A percentile compares a stretch with the other conserved stretches of the same genome.
Conservation (phyloP, 2,888 invertebrate genomes). For the Chrysodeixis includens region DNA sequence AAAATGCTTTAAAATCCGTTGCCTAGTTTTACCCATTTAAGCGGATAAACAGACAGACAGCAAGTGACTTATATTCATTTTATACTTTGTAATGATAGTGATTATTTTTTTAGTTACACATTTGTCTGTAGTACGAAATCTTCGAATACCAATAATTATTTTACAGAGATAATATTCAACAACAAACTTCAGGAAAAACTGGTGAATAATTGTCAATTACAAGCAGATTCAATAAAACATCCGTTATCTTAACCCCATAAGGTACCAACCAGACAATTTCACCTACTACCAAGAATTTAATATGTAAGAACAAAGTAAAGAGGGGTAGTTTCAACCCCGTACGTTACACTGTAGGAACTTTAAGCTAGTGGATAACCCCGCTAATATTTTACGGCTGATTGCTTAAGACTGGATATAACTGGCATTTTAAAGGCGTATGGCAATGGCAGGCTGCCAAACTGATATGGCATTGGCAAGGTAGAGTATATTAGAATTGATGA, state of each 20-base stretch:
- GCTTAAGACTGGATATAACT: constrained; percentile 47
- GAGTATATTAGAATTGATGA: constrained; percentile 42
- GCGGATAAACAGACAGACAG: too few relatives aligned
- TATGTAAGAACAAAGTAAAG: neutral
- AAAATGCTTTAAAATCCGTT: too few relatives aligned
- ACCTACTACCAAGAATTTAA: neutral
- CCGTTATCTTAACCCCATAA: neutral
- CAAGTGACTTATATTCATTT: too few relatives aligned
- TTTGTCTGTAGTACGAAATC: too few relatives aligned
- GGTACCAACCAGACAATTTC: neutral
- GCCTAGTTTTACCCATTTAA: too few relatives aligned
- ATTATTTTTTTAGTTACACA: too few relatives aligned
- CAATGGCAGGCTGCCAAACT: constrained; percentile 48
- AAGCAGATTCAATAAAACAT: neutral
- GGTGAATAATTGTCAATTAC: too few relatives aligned
- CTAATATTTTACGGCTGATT: constrained; percentile 45
- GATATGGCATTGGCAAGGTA: constrained; percentile 43
- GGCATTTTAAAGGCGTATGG: constrained; percentile 45
- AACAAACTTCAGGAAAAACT: too few relatives aligned
- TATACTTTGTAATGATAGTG: too few relatives aligned
- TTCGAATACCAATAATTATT: too few relatives aligned
- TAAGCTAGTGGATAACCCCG: constrained; percentile 29
- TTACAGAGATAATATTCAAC: too few relatives aligned
- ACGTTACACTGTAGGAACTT: constrained; percentile 7
- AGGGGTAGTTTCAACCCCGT: neutral